Evolutionary conservation across 2,888 invertebrate species (phyloP).

Genomic region (Amphipoea lucens): DNA sequence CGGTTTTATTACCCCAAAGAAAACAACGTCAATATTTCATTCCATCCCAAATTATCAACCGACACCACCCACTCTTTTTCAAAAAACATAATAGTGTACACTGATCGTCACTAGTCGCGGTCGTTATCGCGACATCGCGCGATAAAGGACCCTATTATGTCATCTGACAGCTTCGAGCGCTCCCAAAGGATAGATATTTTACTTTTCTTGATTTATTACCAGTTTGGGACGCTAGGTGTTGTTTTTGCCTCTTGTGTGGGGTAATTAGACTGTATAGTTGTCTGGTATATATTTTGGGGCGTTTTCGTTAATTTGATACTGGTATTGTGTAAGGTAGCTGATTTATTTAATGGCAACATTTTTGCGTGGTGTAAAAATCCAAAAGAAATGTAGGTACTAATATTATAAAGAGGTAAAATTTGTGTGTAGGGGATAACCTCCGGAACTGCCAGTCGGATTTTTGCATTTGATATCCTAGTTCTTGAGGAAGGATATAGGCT

Average conservation of each 20-base stretch:
- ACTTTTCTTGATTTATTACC: constrained; percentile 84
- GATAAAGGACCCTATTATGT: constrained; percentile 84
- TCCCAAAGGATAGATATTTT: constrained; percentile 83
- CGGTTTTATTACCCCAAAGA: not conserved
- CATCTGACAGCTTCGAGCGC: constrained; percentile 79
- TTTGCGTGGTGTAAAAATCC: not conserved
- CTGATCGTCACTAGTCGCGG: constrained; percentile 64
- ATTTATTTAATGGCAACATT: constrained; percentile 17
- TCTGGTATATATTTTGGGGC: constrained; percentile 33
- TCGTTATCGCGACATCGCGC: constrained; percentile 72
- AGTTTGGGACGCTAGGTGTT: constrained; percentile 75
- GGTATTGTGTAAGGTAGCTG: constrained; percentile 19
- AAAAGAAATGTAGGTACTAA: not conserved
- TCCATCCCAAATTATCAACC: constrained; percentile 21
- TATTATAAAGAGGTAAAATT: too few relatives aligned
- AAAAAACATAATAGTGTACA: constrained; percentile 60
- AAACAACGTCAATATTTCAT: not conserved
- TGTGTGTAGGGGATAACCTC: too few relatives aligned
- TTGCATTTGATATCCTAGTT: too few relatives aligned
- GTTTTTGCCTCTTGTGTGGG: constrained; percentile 72
- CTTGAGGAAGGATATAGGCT: too few relatives aligned
- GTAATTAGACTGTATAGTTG: constrained; percentile 73
- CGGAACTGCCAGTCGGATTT: too few relatives aligned
- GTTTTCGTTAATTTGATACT: constrained; percentile 42
- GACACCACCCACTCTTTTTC: constrained; percentile 38